A percentile compares a stretch with the other conserved stretches of the same genome.
Evolutionary conservation across 2,113 vertebrate species (phyloP).

Genomic region (Bagarius yarrelli): DNA sequence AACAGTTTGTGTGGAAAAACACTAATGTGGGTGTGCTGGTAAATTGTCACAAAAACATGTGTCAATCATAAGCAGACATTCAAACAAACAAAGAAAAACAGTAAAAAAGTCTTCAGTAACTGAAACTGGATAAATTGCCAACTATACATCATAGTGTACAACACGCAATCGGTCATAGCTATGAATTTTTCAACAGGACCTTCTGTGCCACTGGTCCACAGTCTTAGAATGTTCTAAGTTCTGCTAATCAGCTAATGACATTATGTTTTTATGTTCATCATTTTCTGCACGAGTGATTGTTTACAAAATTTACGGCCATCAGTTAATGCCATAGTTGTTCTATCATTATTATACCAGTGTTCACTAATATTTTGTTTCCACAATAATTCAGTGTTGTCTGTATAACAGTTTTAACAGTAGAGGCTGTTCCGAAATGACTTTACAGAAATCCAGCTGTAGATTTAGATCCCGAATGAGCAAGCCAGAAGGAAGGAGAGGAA

Average conservation of each 20-base stretch:
- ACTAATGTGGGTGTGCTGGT: no score
- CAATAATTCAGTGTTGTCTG: neutral
- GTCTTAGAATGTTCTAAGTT: neutral
- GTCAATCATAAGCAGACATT: no score
- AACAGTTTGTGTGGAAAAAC: no score
- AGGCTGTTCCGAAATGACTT: neutral
- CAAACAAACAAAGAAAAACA: no score
- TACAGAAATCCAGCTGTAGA: neutral
- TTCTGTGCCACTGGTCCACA: neutral
- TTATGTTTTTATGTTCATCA: neutral
- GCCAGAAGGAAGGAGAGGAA: neutral
- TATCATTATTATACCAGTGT: neutral
- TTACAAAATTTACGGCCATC: neutral
- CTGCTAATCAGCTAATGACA: neutral
- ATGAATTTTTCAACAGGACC: neutral
- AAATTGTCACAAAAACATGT: no score
- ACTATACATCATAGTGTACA: no score
- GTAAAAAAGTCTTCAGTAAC: no score
- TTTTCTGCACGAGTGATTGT: slow-evolving; percentile 2
- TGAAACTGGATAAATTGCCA: no score
- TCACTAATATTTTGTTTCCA: neutral
- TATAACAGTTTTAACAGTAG: neutral
- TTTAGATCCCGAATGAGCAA: neutral
- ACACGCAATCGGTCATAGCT: no score
- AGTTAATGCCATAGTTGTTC: neutral